Conservation (phyloP, 2,888 invertebrate species). For the Dasysyrphus albostriatus region DNA sequence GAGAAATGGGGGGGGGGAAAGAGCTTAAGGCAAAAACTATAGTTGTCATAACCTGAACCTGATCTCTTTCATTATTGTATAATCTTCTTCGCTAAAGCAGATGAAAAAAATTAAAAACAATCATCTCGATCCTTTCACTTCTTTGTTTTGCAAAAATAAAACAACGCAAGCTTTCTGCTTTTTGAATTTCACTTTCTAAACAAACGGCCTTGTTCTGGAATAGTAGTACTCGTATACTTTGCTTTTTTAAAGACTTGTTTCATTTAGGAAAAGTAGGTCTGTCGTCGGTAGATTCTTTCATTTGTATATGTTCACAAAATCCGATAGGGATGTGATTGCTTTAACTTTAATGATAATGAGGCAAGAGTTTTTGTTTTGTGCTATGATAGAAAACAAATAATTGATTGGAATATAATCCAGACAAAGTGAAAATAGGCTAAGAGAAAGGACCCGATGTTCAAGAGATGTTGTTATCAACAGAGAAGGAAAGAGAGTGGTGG, state of each 20-base stretch:
- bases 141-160: conserved; percentile 14
- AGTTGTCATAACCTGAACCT: conserved; percentile 49
- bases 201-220: conserved; percentile 40
- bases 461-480: too few species aligned
- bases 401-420: not conserved
- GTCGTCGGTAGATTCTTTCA: not conserved
- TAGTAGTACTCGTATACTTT: not conserved
- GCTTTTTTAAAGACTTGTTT: not conserved
- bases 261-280: conserved; percentile 19
- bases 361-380: not conserved
- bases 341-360: not conserved
- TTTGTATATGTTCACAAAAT: not conserved
- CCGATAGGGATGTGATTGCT: not conserved
- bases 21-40: conserved; percentile 3
- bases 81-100: conserved; percentile 27
- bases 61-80: conserved; percentile 36
- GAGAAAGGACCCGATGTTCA: too few species aligned
- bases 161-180: not conserved
- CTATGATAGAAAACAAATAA: not conserved
- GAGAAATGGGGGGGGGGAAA: not conserved
- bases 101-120: conserved; percentile 50
- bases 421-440: too few species aligned
- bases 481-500: too few species aligned
- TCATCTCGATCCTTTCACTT: conserved; percentile 48
- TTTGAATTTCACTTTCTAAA: conserved; percentile 38